Percentiles rank a stretch among this genome's conserved stretches.
phyloP scores from a whole-genome alignment of 2,797 vertebrate species.

The Lagodon rhomboides region DNA sequence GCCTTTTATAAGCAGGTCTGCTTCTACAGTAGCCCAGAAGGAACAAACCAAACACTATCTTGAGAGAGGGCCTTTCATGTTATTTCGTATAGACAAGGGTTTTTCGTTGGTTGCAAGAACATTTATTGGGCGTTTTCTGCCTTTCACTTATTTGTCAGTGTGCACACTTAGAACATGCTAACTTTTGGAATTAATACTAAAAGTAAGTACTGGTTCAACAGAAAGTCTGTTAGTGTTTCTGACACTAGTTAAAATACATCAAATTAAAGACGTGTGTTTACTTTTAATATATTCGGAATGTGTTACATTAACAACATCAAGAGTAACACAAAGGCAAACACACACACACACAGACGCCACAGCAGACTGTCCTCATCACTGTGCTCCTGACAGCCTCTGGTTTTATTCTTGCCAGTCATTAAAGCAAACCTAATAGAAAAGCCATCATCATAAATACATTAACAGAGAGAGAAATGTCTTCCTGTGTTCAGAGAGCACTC shows the following conservation, averaged over 20 bases:
- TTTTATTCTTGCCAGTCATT: slow-evolving; percentile 79
- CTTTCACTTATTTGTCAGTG: neutral
- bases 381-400: slow-evolving; percentile 67
- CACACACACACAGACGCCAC: neutral
- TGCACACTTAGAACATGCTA: neutral
- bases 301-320: neutral
- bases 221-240: too few species aligned
- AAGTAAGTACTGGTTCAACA: too few species aligned
- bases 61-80: too few species aligned
- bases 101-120: too few species aligned
- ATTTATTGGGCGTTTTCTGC: too few species aligned
- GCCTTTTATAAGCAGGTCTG: too few species aligned
- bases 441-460: slow-evolving; percentile 84
- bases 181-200: neutral
- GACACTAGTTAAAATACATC: neutral
- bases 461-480: slow-evolving; percentile 81
- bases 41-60: too few species aligned
- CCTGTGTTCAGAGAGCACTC: slow-evolving; percentile 77
- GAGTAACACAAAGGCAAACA: slow-evolving; percentile 20
- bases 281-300: slow-evolving; percentile 8
- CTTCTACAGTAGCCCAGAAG: too few species aligned
- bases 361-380: slow-evolving; percentile 41
- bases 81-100: too few species aligned
- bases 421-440: slow-evolving; percentile 84
- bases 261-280: too few species aligned